Base-by-base conservation (phyloP, 2,888 invertebrate species). In the Drosophila prostipennis region DNA sequence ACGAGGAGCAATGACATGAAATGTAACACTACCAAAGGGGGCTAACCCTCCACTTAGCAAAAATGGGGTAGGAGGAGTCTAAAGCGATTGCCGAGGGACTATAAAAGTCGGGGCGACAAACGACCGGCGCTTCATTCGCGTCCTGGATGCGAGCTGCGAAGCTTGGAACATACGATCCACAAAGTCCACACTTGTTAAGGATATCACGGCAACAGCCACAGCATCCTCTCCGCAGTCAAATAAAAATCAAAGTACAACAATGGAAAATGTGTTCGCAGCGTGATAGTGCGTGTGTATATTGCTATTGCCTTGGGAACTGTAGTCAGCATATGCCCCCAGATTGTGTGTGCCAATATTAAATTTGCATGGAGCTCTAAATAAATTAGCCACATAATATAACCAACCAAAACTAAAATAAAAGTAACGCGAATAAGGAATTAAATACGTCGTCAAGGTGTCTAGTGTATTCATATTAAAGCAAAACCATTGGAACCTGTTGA, bases 1-100 rank as follows among this genome's bases (percentile, higher is more conserved):
- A 78, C 74, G 70, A 82, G 82, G 72, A 81, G 74, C 85, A 82
- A 70, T 76, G 79, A 79, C 82, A 82, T 79, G 37, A 70, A 74
- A 70, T 80, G 72, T 74, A 83, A 74, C 59, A 72, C 67, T 78
- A 81, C 63, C 72, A 73, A 55, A 52, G 68, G 43, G 40, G 23
- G 53, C 23, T 11, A 16, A 23, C 23, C 26, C 37, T 7, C 57
- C 51, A 51, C 39, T 53, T 43, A 43, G 45, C 36, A 51, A 32
- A 46, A 39, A 46, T 46, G 39, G 23, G 43, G 48, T 16, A 60
- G 6, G 54, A 46, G 45, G 26, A 43, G 45, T 36, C 16, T 16
- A 23, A 52, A 49, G 32, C 40, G 55, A 67, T 54, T 45, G 46
- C 56, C 56, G 34, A 16, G 23, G 54, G 70, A 32, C 77, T 89